Conservation (phyloP, 1,140 invertebrate species). For the Rhyacophila brunnea region DNA sequence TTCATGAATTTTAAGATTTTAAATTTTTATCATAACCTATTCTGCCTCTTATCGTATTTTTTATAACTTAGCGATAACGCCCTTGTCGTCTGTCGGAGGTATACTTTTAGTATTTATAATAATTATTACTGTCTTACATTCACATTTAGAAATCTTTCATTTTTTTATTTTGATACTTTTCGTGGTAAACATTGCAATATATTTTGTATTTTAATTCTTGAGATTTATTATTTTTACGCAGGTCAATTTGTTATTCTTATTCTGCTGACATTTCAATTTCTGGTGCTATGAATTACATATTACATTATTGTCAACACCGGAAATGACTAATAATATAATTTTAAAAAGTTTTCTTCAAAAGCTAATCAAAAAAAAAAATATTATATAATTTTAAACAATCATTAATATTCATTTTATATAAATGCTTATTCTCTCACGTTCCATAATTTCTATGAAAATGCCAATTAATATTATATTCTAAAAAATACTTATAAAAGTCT, state of each 20-base stretch:
- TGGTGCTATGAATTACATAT: background rate
- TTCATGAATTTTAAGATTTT: slow-evolving; percentile 12
- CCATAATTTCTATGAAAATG: slow-evolving; percentile 31
- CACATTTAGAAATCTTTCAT: slow-evolving; percentile 52
- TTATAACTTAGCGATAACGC: slow-evolving; percentile 2
- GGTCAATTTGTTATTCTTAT: slow-evolving; percentile 1
- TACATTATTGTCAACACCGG: background rate
- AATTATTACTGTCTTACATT: slow-evolving; percentile 4
- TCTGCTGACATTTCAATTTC: slow-evolving; percentile 4
- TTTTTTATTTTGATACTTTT: slow-evolving; percentile 58
- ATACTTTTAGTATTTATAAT: slow-evolving; percentile 4
- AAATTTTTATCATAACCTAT: slow-evolving; percentile 7
- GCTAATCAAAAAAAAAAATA: slow-evolving; percentile 4
- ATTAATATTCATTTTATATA: slow-evolving; percentile 15
- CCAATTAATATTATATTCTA: slow-evolving; percentile 36
- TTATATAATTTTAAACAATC: slow-evolving; percentile 16
- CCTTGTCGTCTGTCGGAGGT: slow-evolving; percentile 3
- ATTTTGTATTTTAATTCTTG: slow-evolving; percentile 23
- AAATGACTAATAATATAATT: background rate
- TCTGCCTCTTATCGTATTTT: slow-evolving; percentile 17
- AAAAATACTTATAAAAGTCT: slow-evolving; percentile 31
- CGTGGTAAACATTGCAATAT: slow-evolving; percentile 46
- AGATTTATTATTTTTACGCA: slow-evolving; percentile 13
- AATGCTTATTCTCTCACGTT: slow-evolving; percentile 24
- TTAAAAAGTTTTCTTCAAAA: slow-evolving; percentile 7